Evolutionary conservation across 2,888 invertebrate genomes (phyloP).

Genomic region (Cryptus viduatorius): DNA sequence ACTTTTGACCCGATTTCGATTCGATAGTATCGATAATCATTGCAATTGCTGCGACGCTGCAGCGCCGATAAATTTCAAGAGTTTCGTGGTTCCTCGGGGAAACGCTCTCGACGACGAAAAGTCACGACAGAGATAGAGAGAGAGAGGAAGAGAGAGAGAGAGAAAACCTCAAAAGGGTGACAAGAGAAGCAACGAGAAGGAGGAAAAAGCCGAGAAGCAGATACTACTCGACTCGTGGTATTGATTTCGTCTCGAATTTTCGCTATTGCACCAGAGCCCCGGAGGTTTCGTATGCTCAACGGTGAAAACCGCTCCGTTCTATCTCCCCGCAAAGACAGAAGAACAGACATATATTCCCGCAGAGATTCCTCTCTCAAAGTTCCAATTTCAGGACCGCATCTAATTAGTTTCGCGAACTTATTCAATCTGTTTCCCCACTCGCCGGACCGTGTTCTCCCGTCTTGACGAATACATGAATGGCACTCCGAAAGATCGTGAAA

Average conservation of each 20-base stretch:
- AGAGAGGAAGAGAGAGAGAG: conserved; percentile 62
- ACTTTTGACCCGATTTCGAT: conserved; percentile 1
- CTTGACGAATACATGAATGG: not conserved
- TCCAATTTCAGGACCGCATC: conserved; percentile 41
- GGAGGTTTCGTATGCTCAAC: conserved; percentile 49
- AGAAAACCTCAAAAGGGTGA: conserved; percentile 40
- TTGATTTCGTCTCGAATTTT: conserved; percentile 78
- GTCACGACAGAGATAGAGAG: conserved; percentile 39
- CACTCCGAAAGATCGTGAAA: conserved; percentile 7
- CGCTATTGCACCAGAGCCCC: conserved; percentile 65
- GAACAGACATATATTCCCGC: conserved; percentile 6
- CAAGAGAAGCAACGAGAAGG: conserved; percentile 30
- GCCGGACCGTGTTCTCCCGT: not conserved
- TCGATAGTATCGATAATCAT: not conserved
- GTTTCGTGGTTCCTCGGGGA: conserved; percentile 32
- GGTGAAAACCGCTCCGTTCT: conserved; percentile 4
- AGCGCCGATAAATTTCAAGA: conserved; percentile 18
- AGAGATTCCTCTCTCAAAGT: not conserved
- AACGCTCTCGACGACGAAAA: conserved; percentile 24
- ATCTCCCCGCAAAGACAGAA: conserved; percentile 19
- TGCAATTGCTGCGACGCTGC: not conserved
- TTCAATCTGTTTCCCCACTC: conserved; percentile 32
- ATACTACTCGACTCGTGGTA: conserved; percentile 67
- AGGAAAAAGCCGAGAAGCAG: conserved; percentile 42
- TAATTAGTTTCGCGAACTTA: conserved; percentile 52